Evolutionary conservation across 2,888 invertebrate species (phyloP).

Genomic region (Teleogryllus oceanicus): DNA sequence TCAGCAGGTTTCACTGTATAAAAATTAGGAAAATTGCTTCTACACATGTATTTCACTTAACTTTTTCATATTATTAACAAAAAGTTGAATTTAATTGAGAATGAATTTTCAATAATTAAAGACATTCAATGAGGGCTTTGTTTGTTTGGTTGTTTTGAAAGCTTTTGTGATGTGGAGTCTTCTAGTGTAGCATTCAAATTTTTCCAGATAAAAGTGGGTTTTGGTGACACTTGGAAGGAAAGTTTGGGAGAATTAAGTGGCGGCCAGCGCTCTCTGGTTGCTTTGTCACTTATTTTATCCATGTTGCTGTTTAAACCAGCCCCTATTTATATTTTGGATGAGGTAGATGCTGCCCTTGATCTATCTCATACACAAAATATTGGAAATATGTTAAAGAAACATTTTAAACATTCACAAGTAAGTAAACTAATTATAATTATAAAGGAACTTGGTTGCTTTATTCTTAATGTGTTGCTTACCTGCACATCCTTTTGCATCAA

Average conservation of each 20-base stretch:
- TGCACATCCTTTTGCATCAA: no score
- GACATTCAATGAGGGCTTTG: no score
- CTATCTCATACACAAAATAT: slow-evolving; percentile 98
- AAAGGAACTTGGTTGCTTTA: no score
- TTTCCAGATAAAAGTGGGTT: slow-evolving; percentile 74
- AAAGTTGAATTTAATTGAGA: no score
- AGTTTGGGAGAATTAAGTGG: slow-evolving; percentile 93
- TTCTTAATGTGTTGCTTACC: no score
- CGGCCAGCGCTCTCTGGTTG: slow-evolving; percentile 93
- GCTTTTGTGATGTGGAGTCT: no score
- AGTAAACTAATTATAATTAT: slow-evolving; percentile 22
- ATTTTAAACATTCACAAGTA: slow-evolving; percentile 85
- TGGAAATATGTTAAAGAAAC: slow-evolving; percentile 86
- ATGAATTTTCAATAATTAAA: no score
- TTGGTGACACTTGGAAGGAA: slow-evolving; percentile 94
- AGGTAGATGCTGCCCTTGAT: slow-evolving; percentile 97
- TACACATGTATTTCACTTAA: no score
- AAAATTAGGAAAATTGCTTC: no score
- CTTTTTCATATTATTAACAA: no score
- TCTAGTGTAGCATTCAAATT: not conserved
- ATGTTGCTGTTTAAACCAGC: slow-evolving; percentile 97
- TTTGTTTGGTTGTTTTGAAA: no score
- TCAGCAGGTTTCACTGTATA: no score
- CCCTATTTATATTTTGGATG: slow-evolving; percentile 96
- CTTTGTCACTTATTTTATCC: slow-evolving; percentile 90